Evolutionary conservation across 2,888 invertebrate species (phyloP).

Genomic region (Lypha dubia): DNA sequence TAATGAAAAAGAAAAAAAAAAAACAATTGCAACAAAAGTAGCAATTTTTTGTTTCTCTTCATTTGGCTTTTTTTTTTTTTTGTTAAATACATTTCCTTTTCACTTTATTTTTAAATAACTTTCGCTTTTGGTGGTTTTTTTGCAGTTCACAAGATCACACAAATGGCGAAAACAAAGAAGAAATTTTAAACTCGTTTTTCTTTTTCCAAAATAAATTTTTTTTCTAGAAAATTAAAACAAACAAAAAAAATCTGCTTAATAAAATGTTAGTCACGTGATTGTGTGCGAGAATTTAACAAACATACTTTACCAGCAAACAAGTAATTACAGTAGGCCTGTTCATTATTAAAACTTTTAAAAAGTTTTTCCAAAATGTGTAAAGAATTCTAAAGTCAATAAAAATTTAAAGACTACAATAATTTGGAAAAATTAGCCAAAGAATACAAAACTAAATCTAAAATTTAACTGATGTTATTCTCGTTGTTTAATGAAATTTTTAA

Average conservation of each 20-base stretch:
- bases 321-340: background rate
- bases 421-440: background rate
- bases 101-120: conserved; percentile 4
- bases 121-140: conserved; percentile 41
- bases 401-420: no score
- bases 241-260: background rate
- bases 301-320: conserved; percentile 15
- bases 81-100: background rate
- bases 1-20: conserved; percentile 1
- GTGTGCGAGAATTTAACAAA: conserved; percentile 21
- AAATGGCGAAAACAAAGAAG: background rate
- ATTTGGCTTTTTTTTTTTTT: background rate
- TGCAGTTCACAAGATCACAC: conserved; percentile 20
- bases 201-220: background rate
- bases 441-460: background rate
- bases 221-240: conserved; percentile 13
- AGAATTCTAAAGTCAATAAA: no score
- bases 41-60: background rate
- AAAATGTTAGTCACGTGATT: conserved; percentile 27
- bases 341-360: background rate
- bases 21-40: conserved; percentile 1
- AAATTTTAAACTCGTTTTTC: conserved; percentile 9
- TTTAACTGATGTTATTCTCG: background rate
- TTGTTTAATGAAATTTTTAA: background rate
- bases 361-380: no score